A percentile compares a stretch with the other conserved stretches of the same genome.
Evolutionary conservation across 2,888 invertebrate species (phyloP).

Genomic region (Drosophila eohydei): DNA sequence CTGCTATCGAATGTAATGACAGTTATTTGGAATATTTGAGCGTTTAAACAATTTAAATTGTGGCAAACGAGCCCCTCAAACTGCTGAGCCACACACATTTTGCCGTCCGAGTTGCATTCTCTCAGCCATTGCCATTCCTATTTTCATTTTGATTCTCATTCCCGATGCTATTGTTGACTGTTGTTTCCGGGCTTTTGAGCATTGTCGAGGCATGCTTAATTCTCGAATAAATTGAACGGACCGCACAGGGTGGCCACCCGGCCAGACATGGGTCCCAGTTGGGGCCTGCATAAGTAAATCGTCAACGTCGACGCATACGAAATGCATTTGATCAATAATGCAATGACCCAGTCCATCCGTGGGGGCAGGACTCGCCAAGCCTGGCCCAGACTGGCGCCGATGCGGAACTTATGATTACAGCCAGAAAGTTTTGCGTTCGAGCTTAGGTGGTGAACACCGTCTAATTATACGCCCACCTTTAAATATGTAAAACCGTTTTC

Average conservation of each 20-base stretch:
- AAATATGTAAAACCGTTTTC: slow-evolving; percentile 52
- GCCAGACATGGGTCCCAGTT: slow-evolving; percentile 4
- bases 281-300: slow-evolving; percentile 59
- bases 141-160: slow-evolving; percentile 16
- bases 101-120: slow-evolving; percentile 1
- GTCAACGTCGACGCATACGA: slow-evolving; percentile 47
- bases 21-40: slow-evolving; percentile 35
- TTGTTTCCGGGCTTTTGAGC: slow-evolving; percentile 66
- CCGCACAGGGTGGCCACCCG: slow-evolving; percentile 7
- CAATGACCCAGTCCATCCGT: slow-evolving; percentile 62
- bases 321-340: slow-evolving; percentile 80
- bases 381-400: slow-evolving; percentile 58
- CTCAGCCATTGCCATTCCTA: slow-evolving; percentile 11
- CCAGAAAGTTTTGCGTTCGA: slow-evolving; percentile 37
- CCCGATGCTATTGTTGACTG: slow-evolving; percentile 42
- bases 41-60: slow-evolving; percentile 20
- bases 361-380: background rate
- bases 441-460: slow-evolving; percentile 14
- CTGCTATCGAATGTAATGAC: slow-evolving; percentile 34
- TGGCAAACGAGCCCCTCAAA: slow-evolving; percentile 3
- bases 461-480: slow-evolving; percentile 63
- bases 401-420: slow-evolving; percentile 56
- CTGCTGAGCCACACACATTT: slow-evolving; percentile 6
- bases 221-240: slow-evolving; percentile 64
- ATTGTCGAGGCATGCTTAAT: slow-evolving; percentile 57